phyloP scores from a whole-genome alignment of 2,888 invertebrate species.

The Catocala sponsa region DNA sequence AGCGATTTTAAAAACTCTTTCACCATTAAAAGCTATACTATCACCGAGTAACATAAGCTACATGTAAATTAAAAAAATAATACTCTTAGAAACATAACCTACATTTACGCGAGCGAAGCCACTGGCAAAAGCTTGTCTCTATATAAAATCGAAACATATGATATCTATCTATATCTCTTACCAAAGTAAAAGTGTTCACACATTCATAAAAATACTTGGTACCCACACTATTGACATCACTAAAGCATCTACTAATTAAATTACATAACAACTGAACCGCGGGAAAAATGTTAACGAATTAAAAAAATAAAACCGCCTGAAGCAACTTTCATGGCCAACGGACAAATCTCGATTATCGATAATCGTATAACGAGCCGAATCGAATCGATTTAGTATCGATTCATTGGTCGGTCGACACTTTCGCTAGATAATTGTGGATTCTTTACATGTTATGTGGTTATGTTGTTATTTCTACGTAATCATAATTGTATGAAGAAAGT shows the following conservation, averaged over 20 bases:
- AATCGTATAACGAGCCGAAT: conserved; percentile 62
- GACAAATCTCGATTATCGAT: conserved; percentile 59
- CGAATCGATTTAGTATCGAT: conserved; percentile 65
- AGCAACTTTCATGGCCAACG: conserved; percentile 49
- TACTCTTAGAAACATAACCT: no score
- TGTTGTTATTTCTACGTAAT: conserved; percentile 38
- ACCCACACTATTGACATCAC: background rate
- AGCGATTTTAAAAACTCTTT: no score
- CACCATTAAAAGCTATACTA: no score
- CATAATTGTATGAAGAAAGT: conserved; percentile 42
- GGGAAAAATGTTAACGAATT: conserved; percentile 42
- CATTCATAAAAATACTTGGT: background rate
- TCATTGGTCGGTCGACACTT: conserved; percentile 60
- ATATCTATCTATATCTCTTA: background rate
- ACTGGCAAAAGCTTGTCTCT: no score
- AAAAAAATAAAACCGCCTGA: conserved; percentile 38
- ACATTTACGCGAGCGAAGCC: no score
- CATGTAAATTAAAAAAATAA: no score
- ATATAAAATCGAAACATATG: no score
- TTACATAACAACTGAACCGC: conserved; percentile 31
- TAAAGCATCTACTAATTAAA: conserved; percentile 1
- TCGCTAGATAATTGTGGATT: conserved; percentile 60
- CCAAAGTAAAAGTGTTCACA: background rate
- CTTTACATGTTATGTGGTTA: conserved; percentile 32
- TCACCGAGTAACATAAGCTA: no score